Percentiles rank a stretch among this genome's conserved stretches.
Conservation (phyloP, 2,797 vertebrate genomes). For the Acipenser oxyrinchus region DNA sequence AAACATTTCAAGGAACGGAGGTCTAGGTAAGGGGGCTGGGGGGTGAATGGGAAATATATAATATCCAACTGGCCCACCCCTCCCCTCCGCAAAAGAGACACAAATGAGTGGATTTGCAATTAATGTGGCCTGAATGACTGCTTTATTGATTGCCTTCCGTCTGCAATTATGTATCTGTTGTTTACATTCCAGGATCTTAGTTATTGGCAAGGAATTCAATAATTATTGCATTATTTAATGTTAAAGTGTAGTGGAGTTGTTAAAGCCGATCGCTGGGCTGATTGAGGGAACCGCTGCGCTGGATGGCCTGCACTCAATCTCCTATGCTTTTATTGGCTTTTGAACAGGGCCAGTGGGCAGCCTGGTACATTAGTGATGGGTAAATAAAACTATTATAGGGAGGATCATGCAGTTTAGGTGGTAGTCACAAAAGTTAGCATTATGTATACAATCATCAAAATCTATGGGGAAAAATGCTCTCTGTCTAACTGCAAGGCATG, state of each 20-base stretch:
- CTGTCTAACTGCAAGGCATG: too few species aligned
- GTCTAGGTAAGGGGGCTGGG: slow-evolving; percentile 88
- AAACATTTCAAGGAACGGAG: slow-evolving; percentile 92
- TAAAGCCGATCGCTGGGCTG: slow-evolving; percentile 51
- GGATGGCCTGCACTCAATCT: slow-evolving; percentile 21
- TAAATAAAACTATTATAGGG: too few species aligned
- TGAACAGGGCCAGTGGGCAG: too few species aligned
- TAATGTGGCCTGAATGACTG: slow-evolving; percentile 97
- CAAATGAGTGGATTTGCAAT: slow-evolving; percentile 82
- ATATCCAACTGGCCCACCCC: slow-evolving; percentile 57
- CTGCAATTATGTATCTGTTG: slow-evolving; percentile 99
- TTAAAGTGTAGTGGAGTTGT: slow-evolving; percentile 93
- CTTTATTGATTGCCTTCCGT: slow-evolving; percentile 95
- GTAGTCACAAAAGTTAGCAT: too few species aligned
- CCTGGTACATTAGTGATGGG: too few species aligned
- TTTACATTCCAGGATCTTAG: slow-evolving; percentile 98
- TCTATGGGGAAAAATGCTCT: too few species aligned
- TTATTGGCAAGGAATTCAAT: slow-evolving; percentile 99
- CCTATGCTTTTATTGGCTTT: too few species aligned
- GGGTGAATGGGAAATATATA: slow-evolving; percentile 48
- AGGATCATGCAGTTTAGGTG: too few species aligned
- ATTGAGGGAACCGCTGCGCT: slow-evolving; percentile 60
- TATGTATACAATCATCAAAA: too few species aligned
- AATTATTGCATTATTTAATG: slow-evolving; percentile 99
- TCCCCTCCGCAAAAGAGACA: slow-evolving; percentile 26